Conservation (phyloP, 2,888 invertebrate species). For the Plagodis pulveraria region DNA sequence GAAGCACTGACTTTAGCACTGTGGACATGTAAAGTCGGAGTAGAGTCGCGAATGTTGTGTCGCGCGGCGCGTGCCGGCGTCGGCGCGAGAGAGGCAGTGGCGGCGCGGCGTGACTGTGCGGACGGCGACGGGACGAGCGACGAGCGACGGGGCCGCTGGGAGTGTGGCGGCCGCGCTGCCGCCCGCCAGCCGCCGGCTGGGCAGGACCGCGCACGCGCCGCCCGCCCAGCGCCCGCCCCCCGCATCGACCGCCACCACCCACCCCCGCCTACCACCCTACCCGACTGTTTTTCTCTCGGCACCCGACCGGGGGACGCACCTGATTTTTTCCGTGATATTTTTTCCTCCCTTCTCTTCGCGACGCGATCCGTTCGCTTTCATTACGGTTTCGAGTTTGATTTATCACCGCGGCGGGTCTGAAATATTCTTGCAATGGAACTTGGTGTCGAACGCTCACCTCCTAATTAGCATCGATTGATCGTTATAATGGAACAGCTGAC, state of each 20-base stretch:
- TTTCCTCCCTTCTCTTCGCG: conserved; percentile 83
- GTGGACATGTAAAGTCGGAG: conserved; percentile 78
- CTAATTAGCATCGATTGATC: conserved; percentile 80
- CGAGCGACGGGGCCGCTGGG: conserved; percentile 56
- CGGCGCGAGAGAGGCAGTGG: conserved; percentile 71
- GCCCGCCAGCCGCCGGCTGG: conserved; percentile 72
- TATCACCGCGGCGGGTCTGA: conserved; percentile 82
- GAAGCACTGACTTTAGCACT: conserved; percentile 83
- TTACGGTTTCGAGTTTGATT: conserved; percentile 85
- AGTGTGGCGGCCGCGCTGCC: conserved; percentile 64
- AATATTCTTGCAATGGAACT: conserved; percentile 81
- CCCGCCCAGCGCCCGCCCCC: conserved; percentile 71
- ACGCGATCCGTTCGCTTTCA: conserved; percentile 85
- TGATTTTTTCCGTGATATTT: conserved; percentile 85
- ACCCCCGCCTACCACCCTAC: conserved; percentile 63
- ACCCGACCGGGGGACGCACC: conserved; percentile 83
- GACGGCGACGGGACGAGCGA: conserved; percentile 59
- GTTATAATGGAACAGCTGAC: conserved; percentile 50
- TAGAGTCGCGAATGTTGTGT: conserved; percentile 46
- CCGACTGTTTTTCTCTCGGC: conserved; percentile 79
- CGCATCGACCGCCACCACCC: conserved; percentile 77
- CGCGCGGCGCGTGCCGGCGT: conserved; percentile 78
- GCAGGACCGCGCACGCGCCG: conserved; percentile 68
- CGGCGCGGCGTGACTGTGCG: conserved; percentile 74
- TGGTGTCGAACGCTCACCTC: conserved; percentile 79